Percentiles rank a stretch among this genome's conserved stretches.
Evolutionary conservation across 2,797 vertebrate genomes (phyloP).

Genomic region (Serranus cabrilla): DNA sequence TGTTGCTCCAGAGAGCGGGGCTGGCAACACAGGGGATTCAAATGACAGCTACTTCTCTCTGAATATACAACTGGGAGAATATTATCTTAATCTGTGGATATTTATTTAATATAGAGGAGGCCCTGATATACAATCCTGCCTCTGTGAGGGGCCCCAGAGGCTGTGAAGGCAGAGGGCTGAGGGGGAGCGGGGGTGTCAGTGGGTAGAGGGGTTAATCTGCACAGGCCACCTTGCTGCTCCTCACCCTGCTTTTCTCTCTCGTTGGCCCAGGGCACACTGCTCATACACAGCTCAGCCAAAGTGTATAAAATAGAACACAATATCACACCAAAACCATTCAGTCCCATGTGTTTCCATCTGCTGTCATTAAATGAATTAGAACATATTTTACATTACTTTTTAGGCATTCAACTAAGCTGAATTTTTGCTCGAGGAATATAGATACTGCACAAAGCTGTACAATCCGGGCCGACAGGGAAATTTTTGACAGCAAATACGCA

Average conservation of each 20-base stretch:
- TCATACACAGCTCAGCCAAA: constrained; percentile 79
- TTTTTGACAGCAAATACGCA: constrained; percentile 84
- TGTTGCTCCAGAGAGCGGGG: constrained; percentile 54
- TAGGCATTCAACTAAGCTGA: constrained; percentile 83
- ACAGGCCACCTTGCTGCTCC: constrained; percentile 89
- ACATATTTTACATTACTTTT: constrained; percentile 87
- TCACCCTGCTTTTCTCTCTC: constrained; percentile 85
- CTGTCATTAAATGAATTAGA: constrained; percentile 87
- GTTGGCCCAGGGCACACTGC: constrained; percentile 84
- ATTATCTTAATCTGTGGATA: constrained; percentile 86
- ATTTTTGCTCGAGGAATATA: constrained; percentile 85
- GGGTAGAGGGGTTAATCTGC: constrained; percentile 88
- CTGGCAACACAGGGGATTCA: constrained; percentile 65
- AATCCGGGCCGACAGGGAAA: constrained; percentile 84
- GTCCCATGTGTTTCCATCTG: constrained; percentile 82
- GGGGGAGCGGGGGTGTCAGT: constrained; percentile 64
- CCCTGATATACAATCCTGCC: constrained; percentile 84
- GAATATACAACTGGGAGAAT: constrained; percentile 79
- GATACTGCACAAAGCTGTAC: constrained; percentile 84
- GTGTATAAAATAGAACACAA: constrained; percentile 84
- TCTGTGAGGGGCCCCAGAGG: constrained; percentile 81
- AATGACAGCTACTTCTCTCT: constrained; percentile 80
- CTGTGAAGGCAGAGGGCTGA: constrained; percentile 75
- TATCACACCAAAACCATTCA: constrained; percentile 83
- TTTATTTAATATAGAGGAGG: constrained; percentile 82